Base-by-base conservation (phyloP, 2,113 vertebrate species). In the Poecilia latipinna region DNA sequence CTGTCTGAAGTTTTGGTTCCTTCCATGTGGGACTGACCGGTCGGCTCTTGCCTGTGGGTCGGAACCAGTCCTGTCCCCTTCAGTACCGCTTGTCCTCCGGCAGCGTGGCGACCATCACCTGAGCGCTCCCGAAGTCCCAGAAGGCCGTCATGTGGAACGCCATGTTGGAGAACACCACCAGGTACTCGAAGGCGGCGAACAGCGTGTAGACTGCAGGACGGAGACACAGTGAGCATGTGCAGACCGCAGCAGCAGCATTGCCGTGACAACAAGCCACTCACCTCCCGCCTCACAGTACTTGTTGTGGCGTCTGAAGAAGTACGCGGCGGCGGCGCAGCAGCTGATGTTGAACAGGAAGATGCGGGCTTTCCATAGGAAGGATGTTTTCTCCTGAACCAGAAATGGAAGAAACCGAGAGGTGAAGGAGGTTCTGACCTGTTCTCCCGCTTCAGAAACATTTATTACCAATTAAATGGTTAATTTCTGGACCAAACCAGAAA, bases 111-210 rank as follows among this genome's bases (percentile, higher is more conserved):
- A 99, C 93, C 67, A 96, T 91, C 84, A 99, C 95, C 78, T 96
- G 96, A 91, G 96, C 96, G 93, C 90, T 96, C 29, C 95, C 94
- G 1, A 99, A 99, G 93, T 99, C 98, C 97, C 94, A 97, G 95
- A 95, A 96, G 68, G 96, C 96, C 0, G 97, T 99, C 95, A 97
- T 94, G 94, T 99, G 98, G 94, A 98, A 99, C 24, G 95, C 96
- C 96, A 99, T 98, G 95, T 99, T 99, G 91, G 96, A 97, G 51
- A 98, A 90, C n/a, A 99, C 98, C 35, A 99, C 96, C 87, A 97
- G 90, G 91, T 99, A 99, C 89, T 99, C 98, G 72, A 92, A 95
- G 84, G 96, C 61, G 24, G 98, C 96, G 1, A 99, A 99, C 61
- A 96, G 22, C 2, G 97, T 98, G 91, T 99, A 99, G 32, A 97